Evolutionary conservation across 2,888 invertebrate genomes (phyloP).

Genomic region (Agriopis marginaria): DNA sequence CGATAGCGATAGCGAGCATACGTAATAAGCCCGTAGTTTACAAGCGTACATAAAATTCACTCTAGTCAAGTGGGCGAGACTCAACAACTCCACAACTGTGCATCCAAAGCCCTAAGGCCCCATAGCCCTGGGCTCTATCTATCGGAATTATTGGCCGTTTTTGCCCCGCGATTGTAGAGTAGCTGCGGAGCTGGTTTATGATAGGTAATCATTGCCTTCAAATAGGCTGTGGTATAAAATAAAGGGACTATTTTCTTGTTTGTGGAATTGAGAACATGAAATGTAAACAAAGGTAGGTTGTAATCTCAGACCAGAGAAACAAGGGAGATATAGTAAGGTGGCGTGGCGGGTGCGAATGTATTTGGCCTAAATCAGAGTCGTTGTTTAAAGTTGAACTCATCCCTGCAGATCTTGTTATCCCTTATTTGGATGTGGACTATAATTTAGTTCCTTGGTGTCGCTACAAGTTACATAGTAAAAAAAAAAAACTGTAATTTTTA

Average conservation of each 20-base stretch:
- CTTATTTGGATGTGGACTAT: no score
- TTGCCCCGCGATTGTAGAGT: slow-evolving; percentile 28
- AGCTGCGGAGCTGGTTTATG: slow-evolving; percentile 30
- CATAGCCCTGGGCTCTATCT: neutral
- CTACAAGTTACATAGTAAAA: no score
- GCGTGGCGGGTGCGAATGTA: no score
- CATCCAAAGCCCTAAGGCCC: neutral
- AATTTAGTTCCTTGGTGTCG: no score
- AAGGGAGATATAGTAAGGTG: no score
- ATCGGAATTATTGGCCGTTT: slow-evolving; percentile 20
- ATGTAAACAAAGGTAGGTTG: slow-evolving; percentile 4
- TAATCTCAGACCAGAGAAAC: neutral
- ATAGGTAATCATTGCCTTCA: slow-evolving; percentile 31
- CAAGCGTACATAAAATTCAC: slow-evolving; percentile 11
- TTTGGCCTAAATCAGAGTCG: no score
- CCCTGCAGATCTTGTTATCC: no score
- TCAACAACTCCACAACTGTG: neutral
- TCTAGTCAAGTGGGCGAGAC: slow-evolving; percentile 21
- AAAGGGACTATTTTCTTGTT: slow-evolving; percentile 10
- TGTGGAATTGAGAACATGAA: slow-evolving; percentile 1
- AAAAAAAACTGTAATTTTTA: no score
- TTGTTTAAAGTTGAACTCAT: no score
- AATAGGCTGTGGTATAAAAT: slow-evolving; percentile 22
- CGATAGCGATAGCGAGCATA: no score
- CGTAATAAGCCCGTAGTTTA: neutral